Percentiles rank a stretch among this genome's conserved stretches.
These are phyloP conservation scores for Meiosimyza decipiens DNA, from an alignment of 2,888 invertebrate genomes.

Conservation along the genomic window DNA sequence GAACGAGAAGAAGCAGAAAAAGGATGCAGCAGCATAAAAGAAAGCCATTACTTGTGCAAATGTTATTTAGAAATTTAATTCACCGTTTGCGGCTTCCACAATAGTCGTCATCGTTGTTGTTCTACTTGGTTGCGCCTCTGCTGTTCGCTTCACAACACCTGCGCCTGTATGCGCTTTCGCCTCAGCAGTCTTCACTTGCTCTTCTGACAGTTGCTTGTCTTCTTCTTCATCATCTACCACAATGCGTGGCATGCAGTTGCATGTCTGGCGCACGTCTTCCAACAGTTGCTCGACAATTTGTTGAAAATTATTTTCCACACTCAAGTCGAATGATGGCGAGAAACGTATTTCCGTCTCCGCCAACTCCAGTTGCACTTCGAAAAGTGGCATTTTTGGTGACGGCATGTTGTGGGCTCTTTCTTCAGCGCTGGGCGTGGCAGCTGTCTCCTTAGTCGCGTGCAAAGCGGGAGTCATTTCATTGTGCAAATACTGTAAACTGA, in stretches of 20 bases:
- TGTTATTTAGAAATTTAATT: conserved; percentile 19
- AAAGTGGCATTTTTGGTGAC: conserved; percentile 70
- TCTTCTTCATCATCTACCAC: conserved; percentile 41
- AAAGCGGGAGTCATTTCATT: conserved; percentile 58
- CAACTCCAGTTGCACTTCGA: conserved; percentile 81
- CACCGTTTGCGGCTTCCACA: conserved; percentile 37
- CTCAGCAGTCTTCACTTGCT: conserved; percentile 30
- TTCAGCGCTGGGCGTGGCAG: conserved; percentile 4
- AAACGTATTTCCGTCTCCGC: conserved; percentile 78
- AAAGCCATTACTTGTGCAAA: conserved; percentile 6
- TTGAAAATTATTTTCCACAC: conserved; percentile 76
- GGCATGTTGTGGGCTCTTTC: conserved; percentile 4
- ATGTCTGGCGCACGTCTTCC: conserved; percentile 82
- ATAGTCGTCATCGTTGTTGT: background rate
- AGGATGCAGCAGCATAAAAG: conserved; percentile 14
- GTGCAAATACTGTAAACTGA: conserved; percentile 62
- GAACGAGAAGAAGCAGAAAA: background rate
- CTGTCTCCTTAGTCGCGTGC: conserved; percentile 27
- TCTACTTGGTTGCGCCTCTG: background rate
- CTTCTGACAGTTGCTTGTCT: conserved; percentile 67
- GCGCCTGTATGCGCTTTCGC: conserved; percentile 3
- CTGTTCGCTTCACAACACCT: background rate
- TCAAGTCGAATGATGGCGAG: conserved; percentile 78
- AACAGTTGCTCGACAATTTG: conserved; percentile 78
- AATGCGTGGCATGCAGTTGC: conserved; percentile 79